These are phyloP conservation scores for Branchipolynoe longqiensis DNA, from an alignment of 2,888 invertebrate species.

Conservation along the genomic window DNA sequence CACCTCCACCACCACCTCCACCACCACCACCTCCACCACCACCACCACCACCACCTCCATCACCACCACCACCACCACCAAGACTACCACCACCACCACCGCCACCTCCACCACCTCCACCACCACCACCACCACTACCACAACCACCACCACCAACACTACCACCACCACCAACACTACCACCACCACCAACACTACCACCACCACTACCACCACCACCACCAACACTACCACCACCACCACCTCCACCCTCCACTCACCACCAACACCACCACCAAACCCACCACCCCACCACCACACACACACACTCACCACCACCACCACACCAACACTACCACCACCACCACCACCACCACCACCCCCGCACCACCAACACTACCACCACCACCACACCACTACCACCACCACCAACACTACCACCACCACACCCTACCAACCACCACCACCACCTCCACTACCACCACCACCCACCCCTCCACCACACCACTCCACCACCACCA, in stretches of 20 bases:
- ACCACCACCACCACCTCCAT: not conserved
- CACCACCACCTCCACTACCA: too few relatives aligned
- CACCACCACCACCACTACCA: not conserved
- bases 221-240: not conserved
- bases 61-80: not conserved
- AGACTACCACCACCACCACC: not conserved
- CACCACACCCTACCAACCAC: too few relatives aligned
- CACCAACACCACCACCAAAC: not conserved
- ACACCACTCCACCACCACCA: too few relatives aligned
- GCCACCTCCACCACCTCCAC: not conserved
- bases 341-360: not conserved
- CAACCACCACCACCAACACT: not conserved
- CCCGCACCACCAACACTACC: too few relatives aligned
- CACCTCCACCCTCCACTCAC: too few relatives aligned
- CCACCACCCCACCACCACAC: not conserved
- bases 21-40: not conserved
- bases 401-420: too few relatives aligned
- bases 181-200: not conserved
- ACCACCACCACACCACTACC: too few relatives aligned
- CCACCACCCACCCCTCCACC: too few relatives aligned
- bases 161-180: not conserved
- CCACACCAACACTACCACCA: not conserved
- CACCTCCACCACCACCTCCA: not conserved
- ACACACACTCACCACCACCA: not conserved
- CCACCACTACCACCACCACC: not conserved